Evolutionary conservation across 2,888 invertebrate genomes (phyloP), one percentile per base, ranked within the genome.

Genomic region (Rhabditophanes sp.): DNA sequence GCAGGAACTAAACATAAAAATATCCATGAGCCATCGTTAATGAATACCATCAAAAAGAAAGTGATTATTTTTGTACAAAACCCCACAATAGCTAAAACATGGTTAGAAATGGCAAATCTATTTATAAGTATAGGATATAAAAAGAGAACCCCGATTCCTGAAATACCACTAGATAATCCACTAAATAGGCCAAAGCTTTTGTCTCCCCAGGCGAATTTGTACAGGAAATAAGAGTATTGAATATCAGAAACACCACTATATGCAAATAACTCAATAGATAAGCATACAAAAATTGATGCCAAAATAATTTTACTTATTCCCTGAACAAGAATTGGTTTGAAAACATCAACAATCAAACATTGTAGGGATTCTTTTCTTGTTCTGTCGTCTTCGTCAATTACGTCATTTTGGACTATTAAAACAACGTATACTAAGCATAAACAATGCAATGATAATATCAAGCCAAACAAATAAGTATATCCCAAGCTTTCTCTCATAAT

Each of bases 391-490:
- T 17, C 16, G 15, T 3, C 25, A 17, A 22, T 14, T 8, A 6
- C 5, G 6, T n/a, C n/a, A 27, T 7, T 23, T n/a, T 23, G 11
- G n/a, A 9, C 19, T 16, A 7, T 4, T 9, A 49, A 6, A 3
- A 65, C 15, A 11, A 61, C 45, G 37, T 66, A 67, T 5, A 65
- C 7, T 12, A 66, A 41, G 3, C 57, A 53, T 3, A 67, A 4
- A 2, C 50, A 14, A 35, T 60, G 51, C 3, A 64, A 35, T 4
- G 48, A 46, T 7, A 54, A 38, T 7, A 60, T 39, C 12, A 66
- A 37, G 2, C 56, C 34, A 35, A 67, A 67, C 2, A 64, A 63
- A 36, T 54, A 56, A 1, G 52, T 42, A 41, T 64, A 68, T 32
- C 66, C 65, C n/a, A 60, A 54, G 4, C 50, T 44, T 39, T 49